Evolutionary conservation across 2,888 invertebrate genomes (phyloP).

Genomic region (Tribolium freemani): DNA sequence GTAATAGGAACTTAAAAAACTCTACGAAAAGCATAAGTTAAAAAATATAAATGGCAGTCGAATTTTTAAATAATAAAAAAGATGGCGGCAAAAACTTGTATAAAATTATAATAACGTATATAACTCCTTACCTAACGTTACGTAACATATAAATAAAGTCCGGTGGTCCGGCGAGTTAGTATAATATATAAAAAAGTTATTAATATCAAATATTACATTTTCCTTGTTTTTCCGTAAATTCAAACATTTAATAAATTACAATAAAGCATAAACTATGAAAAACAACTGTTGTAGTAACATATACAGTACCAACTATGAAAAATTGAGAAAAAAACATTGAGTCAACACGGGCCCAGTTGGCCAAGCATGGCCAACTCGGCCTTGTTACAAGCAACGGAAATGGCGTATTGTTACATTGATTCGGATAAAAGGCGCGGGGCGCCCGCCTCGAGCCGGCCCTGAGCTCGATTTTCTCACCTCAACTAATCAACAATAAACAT

Average conservation of each 20-base stretch:
- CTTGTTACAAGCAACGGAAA: slow-evolving; percentile 34
- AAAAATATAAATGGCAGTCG: slow-evolving; percentile 62
- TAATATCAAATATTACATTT: slow-evolving; percentile 52
- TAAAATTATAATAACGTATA: slow-evolving; percentile 56
- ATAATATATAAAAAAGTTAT: slow-evolving; percentile 56
- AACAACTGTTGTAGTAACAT: slow-evolving; percentile 48
- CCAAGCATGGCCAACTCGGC: slow-evolving; percentile 8
- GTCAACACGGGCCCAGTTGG: slow-evolving; percentile 20
- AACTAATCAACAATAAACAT: slow-evolving; percentile 58
- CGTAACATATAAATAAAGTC: slow-evolving; percentile 42
- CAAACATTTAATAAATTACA: slow-evolving; percentile 48
- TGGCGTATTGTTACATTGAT: slow-evolving; percentile 35
- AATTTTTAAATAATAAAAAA: slow-evolving; percentile 53
- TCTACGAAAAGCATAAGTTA: slow-evolving; percentile 62
- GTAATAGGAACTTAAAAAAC: slow-evolving; percentile 63
- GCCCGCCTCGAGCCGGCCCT: slow-evolving; percentile 13
- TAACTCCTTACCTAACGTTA: slow-evolving; percentile 40
- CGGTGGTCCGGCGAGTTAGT: slow-evolving; percentile 48
- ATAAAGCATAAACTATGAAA: slow-evolving; percentile 45
- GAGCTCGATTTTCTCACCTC: not conserved
- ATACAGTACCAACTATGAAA: slow-evolving; percentile 41
- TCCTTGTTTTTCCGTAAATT: slow-evolving; percentile 48
- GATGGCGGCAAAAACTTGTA: slow-evolving; percentile 58
- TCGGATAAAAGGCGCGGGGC: slow-evolving; percentile 21
- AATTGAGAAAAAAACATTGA: slow-evolving; percentile 39